phyloP scores from a whole-genome alignment of 2,113 vertebrate species.

The Rhinoderma darwinii region DNA sequence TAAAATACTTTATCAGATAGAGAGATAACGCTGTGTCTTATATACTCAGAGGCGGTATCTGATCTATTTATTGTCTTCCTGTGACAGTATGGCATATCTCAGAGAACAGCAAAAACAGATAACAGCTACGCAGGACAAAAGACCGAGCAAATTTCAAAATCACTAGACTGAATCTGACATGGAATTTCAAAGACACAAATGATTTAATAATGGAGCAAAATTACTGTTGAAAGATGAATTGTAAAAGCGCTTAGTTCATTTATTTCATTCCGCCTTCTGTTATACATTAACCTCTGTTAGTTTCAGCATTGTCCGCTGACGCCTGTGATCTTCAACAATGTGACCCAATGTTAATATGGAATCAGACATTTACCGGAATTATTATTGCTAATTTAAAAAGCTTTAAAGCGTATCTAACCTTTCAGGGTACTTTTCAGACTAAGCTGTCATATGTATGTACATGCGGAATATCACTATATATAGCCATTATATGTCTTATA shows the following conservation, averaged over 20 bases:
- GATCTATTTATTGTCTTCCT: conserved; percentile 15
- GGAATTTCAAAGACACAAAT: conserved; percentile 7
- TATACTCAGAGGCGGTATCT: neutral
- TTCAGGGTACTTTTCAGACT: too few relatives aligned
- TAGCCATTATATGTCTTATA: too few relatives aligned
- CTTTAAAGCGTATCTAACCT: too few relatives aligned
- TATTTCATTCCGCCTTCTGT: neutral
- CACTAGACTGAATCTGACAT: conserved; percentile 12
- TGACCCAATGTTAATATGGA: neutral
- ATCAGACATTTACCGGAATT: neutral
- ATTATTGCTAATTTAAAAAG: too few relatives aligned
- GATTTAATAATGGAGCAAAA: conserved; percentile 28
- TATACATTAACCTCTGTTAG: conserved; percentile 8
- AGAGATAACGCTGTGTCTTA: neutral
- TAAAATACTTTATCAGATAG: neutral
- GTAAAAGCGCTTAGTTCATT: conserved; percentile 2
- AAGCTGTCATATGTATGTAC: too few relatives aligned
- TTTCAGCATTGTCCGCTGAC: neutral
- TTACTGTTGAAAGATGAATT: neutral
- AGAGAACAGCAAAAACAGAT: neutral
- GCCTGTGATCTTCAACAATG: neutral
- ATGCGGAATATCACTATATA: too few relatives aligned
- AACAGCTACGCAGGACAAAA: conserved; percentile 2
- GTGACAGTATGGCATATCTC: neutral
- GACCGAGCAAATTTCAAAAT: conserved; percentile 8